Conservation (phyloP, 2,113 vertebrate species). For the Delphinus delphis region DNA sequence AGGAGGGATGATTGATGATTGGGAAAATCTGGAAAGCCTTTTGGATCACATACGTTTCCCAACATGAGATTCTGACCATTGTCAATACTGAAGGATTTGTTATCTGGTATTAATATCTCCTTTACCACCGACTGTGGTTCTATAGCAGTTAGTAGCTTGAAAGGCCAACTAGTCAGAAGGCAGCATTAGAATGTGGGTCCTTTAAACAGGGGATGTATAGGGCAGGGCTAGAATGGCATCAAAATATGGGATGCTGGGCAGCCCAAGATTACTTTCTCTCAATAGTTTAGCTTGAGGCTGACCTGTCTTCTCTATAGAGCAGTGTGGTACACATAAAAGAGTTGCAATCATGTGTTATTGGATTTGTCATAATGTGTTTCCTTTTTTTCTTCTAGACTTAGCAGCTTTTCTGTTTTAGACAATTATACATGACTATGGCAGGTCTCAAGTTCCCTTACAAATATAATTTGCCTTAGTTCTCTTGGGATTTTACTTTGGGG, state of each 20-base stretch:
- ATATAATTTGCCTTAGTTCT: neutral
- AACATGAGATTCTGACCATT: neutral
- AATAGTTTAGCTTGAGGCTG: neutral
- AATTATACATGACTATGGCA: neutral
- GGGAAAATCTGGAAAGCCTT: neutral
- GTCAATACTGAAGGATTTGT: neutral
- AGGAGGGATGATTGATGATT: neutral
- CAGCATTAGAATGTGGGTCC: neutral
- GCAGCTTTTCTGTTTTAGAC: constrained; percentile 8
- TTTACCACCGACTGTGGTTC: neutral
- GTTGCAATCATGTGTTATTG: neutral
- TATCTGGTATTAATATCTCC: neutral
- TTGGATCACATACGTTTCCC: neutral
- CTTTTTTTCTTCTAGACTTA: neutral
- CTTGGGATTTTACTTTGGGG: neutral
- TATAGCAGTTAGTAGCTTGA: neutral
- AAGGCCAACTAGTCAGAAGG: neutral
- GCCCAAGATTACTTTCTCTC: neutral
- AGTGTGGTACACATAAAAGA: neutral
- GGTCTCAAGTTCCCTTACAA: neutral
- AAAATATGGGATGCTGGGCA: neutral
- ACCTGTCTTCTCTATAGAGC: neutral
- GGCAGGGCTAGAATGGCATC: neutral
- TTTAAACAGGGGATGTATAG: neutral
- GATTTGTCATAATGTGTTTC: neutral